Base-by-base conservation (phyloP, 2,888 invertebrate genomes). In the Coleophora deauratella region DNA sequence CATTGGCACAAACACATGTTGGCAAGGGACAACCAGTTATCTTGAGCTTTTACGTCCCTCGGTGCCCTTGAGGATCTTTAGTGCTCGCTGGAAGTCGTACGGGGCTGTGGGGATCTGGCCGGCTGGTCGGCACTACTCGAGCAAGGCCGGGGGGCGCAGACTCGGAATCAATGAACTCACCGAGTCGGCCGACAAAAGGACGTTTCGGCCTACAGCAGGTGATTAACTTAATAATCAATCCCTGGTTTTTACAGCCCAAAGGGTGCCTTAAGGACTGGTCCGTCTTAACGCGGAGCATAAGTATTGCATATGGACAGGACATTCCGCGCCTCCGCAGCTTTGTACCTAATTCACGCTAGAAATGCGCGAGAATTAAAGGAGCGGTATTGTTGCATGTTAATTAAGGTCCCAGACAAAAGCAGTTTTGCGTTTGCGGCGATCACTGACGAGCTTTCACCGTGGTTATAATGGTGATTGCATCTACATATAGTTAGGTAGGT, bases 151-250 rank as follows among this genome's bases (percentile, higher is more conserved):
- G 79, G 66, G 78, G 77, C 74, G 73, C 73, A 75, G 73, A 68
- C 74, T 70, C 64, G 76, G 81, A 82, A 81, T 84, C 82, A 82
- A 81, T 84, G 82, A 82, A 82, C 82, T 80, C 77, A 60, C 21
- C 3, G 70, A 69, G 64, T 63, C 76, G 78, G 67, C 80, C 79
- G 80, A 79, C 80, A 80, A 82, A 72, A 79, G 81, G 81, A 79
- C 80, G 78, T 73, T 80, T 74, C 65, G 74, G 66, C 66, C 66
- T 21, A 21, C 21, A 70, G 71, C 77, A 81, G 78, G 81, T 82
- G 81, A 82, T 82, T 81, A 82, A 76, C 69, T 77, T 72, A 78
- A 81, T 81, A 80, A 41, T 77, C 72, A 74, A 74, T 73, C 69
- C 64, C 59, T 62, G 69, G 63, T 65, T 57, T 66, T 64, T 63